Conservation (phyloP, 2,888 invertebrate genomes). For the Isoperla grammatica region DNA sequence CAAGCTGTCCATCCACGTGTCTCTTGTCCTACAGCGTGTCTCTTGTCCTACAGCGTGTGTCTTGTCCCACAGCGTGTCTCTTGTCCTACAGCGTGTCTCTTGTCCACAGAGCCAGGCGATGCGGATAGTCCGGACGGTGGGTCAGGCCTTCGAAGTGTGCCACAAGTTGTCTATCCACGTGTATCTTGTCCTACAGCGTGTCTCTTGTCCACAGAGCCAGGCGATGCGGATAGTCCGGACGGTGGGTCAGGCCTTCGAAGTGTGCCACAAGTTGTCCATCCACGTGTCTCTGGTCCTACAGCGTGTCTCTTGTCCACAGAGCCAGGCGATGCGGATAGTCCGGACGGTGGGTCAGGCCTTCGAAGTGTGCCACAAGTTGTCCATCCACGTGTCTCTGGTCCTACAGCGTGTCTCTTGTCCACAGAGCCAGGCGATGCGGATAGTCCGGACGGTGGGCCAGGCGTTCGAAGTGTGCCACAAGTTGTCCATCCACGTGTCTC, state of each 20-base stretch:
- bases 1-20: slow-evolving; percentile 69
- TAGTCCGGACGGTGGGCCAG: slow-evolving; percentile 97
- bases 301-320: slow-evolving; percentile 52
- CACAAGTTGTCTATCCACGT: slow-evolving; percentile 80
- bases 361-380: slow-evolving; percentile 97
- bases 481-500: slow-evolving; percentile 62
- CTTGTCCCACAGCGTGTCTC: no score
- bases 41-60: no score
- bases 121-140: slow-evolving; percentile 96
- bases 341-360: slow-evolving; percentile 98
- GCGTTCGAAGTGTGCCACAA: slow-evolving; percentile 99
- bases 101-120: slow-evolving; percentile 87
- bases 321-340: slow-evolving; percentile 97
- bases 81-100: no score
- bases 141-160: slow-evolving; percentile 99
- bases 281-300: slow-evolving; percentile 42
- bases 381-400: slow-evolving; percentile 49
- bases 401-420: no score
- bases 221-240: slow-evolving; percentile 98
- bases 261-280: slow-evolving; percentile 91
- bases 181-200: background rate
- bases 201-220: slow-evolving; percentile 67
- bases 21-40: slow-evolving; percentile 29
- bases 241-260: slow-evolving; percentile 98
- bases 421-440: slow-evolving; percentile 97